Percentiles rank a stretch among this genome's conserved stretches.
Evolutionary conservation across 2,888 invertebrate genomes (phyloP).

Genomic region (Synergus japonicus): DNA sequence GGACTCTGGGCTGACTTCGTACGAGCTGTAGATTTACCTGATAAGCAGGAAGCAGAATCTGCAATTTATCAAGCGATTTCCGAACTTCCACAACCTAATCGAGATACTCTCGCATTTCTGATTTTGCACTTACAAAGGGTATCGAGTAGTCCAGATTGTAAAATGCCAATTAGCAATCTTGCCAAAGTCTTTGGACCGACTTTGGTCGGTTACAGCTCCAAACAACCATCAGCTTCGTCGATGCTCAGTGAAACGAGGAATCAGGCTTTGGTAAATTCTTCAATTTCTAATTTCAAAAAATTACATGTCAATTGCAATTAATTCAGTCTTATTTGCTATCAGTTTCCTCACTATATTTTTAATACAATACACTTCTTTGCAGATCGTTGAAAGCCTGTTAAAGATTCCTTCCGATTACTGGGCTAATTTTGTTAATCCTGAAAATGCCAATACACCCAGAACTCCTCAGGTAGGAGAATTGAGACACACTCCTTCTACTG

Average conservation of each 20-base stretch:
- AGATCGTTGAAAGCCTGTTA: constrained; percentile 85
- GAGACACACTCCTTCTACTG: constrained; percentile 74
- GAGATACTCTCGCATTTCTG: constrained; percentile 94
- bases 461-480: constrained; percentile 71
- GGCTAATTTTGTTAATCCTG: constrained; percentile 83
- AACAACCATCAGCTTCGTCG: constrained; percentile 84
- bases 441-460: constrained; percentile 63
- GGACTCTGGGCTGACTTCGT: constrained; percentile 91
- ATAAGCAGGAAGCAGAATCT: constrained; percentile 80
- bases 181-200: constrained; percentile 94
- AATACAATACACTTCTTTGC: constrained; percentile 51
- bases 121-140: constrained; percentile 92
- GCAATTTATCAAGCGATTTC: constrained; percentile 85
- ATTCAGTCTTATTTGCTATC: no score
- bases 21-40: constrained; percentile 81
- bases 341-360: no score
- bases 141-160: constrained; percentile 86
- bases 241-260: constrained; percentile 89
- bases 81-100: constrained; percentile 90
- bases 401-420: constrained; percentile 87
- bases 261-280: constrained; percentile 82
- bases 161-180: constrained; percentile 93
- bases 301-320: no score
- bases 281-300: neutral
- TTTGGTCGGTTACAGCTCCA: constrained; percentile 90